phyloP scores from a whole-genome alignment of 2,888 invertebrate genomes.

The Agrotis puta region DNA sequence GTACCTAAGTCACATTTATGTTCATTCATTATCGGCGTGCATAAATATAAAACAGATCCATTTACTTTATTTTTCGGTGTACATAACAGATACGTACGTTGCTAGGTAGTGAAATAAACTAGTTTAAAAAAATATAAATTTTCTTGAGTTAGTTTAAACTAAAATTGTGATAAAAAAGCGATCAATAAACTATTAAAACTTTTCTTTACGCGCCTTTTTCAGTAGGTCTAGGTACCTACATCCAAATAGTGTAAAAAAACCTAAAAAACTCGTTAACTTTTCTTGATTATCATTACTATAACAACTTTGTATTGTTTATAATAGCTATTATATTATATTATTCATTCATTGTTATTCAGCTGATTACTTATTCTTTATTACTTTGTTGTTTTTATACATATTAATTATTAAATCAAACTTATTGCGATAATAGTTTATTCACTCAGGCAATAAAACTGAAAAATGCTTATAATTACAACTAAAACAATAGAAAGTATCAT shows the following conservation, averaged over 20 bases:
- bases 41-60: neutral
- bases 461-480: neutral
- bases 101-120: neutral
- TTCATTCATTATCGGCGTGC: neutral
- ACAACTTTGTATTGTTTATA: neutral
- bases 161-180: slow-evolving; percentile 27
- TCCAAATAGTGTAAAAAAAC: neutral
- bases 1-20: neutral
- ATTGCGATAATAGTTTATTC: neutral
- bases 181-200: slow-evolving; percentile 19
- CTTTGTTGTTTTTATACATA: no score
- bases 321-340: neutral
- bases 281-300: neutral
- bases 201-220: neutral
- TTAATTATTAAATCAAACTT: slow-evolving; percentile 1
- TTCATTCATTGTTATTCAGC: no score
- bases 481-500: neutral
- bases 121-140: slow-evolving; percentile 3
- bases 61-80: neutral
- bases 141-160: slow-evolving; percentile 21
- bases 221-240: neutral
- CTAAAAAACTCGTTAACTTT: neutral
- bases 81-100: neutral
- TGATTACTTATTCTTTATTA: neutral
- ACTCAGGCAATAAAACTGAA: neutral